Evolutionary conservation across 2,797 vertebrate genomes (phyloP).

Genomic region (Lepilemur ruficaudatus): DNA sequence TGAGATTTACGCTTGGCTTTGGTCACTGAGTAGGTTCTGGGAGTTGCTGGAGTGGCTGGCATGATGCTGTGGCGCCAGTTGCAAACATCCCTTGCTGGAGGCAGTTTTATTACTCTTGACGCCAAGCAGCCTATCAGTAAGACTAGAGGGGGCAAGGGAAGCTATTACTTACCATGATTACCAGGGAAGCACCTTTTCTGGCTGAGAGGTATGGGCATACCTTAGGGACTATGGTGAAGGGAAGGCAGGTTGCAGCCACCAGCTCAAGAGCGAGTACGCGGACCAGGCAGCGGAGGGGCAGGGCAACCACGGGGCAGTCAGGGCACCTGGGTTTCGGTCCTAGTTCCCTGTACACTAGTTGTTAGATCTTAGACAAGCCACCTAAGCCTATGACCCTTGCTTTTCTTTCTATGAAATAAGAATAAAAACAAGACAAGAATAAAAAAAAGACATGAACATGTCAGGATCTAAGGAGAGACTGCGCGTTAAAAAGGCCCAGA

Average conservation of each 20-base stretch:
- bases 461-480: not conserved
- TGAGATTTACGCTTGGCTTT: constrained; percentile 38
- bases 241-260: not conserved
- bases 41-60: constrained; percentile 53
- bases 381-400: not conserved
- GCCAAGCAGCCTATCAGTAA: not conserved
- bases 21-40: not conserved
- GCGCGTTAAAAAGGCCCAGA: not conserved
- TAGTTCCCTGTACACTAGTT: not conserved
- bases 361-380: not conserved
- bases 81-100: constrained; percentile 50
- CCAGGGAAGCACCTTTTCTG: not conserved
- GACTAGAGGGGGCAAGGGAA: not conserved
- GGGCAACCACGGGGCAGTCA: not conserved
- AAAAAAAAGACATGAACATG: not conserved
- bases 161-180: not conserved
- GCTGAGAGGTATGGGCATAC: not conserved
- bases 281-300: not conserved
- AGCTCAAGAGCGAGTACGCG: not conserved
- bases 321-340: not conserved
- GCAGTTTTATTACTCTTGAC: constrained; percentile 38
- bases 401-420: not conserved
- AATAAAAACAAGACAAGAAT: not conserved
- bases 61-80: constrained; percentile 18
- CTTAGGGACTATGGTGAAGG: not conserved